Evolutionary conservation across 2,113 vertebrate genomes (phyloP).

Genomic region (Odontophorus gujanensis): DNA sequence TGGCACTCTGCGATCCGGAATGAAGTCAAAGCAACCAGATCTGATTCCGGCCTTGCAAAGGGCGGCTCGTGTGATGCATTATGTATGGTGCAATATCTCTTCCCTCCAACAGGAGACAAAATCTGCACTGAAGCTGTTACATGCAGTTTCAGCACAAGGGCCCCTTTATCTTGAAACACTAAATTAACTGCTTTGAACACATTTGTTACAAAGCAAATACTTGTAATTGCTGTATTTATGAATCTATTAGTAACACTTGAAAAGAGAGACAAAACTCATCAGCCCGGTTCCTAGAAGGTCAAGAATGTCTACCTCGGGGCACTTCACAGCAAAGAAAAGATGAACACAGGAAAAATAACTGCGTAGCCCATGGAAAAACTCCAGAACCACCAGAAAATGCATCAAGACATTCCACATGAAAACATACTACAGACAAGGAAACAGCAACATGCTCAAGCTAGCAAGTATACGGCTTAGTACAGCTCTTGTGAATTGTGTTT

Average conservation of each 20-base stretch:
- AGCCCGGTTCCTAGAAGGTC: neutral
- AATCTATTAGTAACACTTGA: neutral
- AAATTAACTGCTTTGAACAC: neutral
- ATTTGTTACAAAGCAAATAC: neutral
- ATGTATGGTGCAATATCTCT: neutral
- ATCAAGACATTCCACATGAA: neutral
- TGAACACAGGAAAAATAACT: neutral
- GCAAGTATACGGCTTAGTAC: neutral
- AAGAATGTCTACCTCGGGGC: fast-evolving
- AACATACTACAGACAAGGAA: neutral
- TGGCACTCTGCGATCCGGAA: neutral
- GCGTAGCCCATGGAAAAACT: neutral
- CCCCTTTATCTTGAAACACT: neutral
- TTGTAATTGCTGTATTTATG: neutral
- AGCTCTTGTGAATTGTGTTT: neutral
- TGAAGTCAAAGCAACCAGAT: neutral
- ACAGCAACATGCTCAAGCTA: neutral
- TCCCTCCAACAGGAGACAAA: neutral
- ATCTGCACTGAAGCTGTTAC: neutral
- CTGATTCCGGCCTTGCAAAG: neutral
- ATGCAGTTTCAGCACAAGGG: neutral
- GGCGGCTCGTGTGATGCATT: neutral
- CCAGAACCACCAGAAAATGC: neutral
- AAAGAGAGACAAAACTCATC: neutral
- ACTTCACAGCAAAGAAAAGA: neutral